phyloP scores from a whole-genome alignment of 2,797 vertebrate species.

The Danio kyathit region DNA sequence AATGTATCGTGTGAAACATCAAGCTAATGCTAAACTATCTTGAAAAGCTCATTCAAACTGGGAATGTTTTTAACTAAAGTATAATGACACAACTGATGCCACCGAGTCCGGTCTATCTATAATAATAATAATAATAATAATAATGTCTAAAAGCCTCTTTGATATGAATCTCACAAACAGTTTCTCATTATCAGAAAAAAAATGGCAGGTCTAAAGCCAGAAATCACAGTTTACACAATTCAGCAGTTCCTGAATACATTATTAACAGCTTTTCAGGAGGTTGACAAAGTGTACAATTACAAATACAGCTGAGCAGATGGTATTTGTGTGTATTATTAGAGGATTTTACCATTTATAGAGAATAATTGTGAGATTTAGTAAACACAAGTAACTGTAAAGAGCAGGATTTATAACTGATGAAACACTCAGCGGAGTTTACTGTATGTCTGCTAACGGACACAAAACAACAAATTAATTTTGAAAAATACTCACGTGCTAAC shows the following conservation, averaged over 20 bases:
- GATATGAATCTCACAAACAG: background rate
- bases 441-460: too few relatives aligned
- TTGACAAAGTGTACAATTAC: background rate
- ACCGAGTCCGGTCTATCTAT: background rate
- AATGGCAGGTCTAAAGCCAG: background rate
- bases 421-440: too few relatives aligned
- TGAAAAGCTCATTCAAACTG: background rate
- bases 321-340: slow-evolving; percentile 16
- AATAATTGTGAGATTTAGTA: background rate
- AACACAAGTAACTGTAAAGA: background rate
- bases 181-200: slow-evolving; percentile 12
- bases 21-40: background rate
- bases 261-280: background rate
- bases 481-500: too few relatives aligned
- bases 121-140: too few relatives aligned
- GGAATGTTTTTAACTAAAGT: background rate
- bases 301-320: background rate
- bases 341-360: background rate
- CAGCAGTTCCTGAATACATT: background rate
- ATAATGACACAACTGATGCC: background rate
- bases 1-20: too few relatives aligned
- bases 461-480: too few relatives aligned
- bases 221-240: slow-evolving; percentile 1
- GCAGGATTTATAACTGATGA: background rate
- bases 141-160: background rate